Percentiles rank a stretch among this genome's conserved stretches.
Evolutionary conservation across 2,888 invertebrate species (phyloP).

Genomic region (Cheilosia scutellata): DNA sequence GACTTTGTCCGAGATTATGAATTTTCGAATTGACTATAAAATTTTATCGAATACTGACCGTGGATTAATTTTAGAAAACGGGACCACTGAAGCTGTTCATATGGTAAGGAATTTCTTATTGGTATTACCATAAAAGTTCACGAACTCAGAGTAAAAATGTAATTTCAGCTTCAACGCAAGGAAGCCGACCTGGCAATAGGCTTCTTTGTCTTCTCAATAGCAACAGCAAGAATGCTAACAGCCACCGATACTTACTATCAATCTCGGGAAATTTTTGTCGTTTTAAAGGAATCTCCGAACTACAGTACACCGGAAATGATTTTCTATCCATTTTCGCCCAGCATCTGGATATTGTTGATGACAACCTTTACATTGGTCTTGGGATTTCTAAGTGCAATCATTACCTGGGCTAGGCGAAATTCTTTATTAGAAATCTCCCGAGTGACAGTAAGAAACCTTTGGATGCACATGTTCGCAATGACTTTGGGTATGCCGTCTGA

Average conservation of each 20-base stretch:
- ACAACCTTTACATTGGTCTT: conserved; percentile 19
- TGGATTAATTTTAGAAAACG: not conserved
- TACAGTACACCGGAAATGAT: conserved; percentile 39
- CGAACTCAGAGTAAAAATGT: not conserved
- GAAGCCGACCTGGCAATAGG: conserved; percentile 78
- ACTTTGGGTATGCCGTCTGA: conserved; percentile 76
- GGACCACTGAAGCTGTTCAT: not conserved
- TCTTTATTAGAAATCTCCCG: not conserved
- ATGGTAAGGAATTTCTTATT: conserved; percentile 28
- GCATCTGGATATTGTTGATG: conserved; percentile 63
- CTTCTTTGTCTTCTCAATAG: conserved; percentile 75
- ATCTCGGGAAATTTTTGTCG: conserved; percentile 75
- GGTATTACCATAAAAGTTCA: not conserved
- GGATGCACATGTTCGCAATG: conserved; percentile 18
- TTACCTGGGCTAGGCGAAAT: not conserved
- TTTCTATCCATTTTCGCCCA: conserved; percentile 75
- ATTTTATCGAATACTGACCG: conserved; percentile 32
- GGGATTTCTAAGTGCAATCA: not conserved
- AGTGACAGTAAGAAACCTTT: not conserved
- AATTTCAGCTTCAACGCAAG: conserved; percentile 63
- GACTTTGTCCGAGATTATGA: conserved; percentile 76
- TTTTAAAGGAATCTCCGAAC: conserved; percentile 75
- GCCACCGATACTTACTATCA: conserved; percentile 78
- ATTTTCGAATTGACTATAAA: conserved; percentile 75
- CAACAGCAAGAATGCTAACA: conserved; percentile 67